phyloP scores from a whole-genome alignment of 2,113 vertebrate species.

The Irena cyanogastra region DNA sequence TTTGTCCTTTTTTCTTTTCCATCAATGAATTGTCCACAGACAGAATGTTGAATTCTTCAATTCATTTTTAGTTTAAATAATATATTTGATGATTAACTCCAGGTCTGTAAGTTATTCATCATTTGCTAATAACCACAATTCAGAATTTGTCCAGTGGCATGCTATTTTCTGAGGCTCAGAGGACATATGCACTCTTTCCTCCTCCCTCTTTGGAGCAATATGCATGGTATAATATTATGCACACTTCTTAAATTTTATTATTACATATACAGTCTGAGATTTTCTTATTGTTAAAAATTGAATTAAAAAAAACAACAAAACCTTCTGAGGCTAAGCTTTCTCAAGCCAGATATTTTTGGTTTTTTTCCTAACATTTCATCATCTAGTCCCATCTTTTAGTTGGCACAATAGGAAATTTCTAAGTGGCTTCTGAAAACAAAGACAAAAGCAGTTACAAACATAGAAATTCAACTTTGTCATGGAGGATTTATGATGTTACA shows the following conservation, averaged over 20 bases:
- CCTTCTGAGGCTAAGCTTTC: background rate
- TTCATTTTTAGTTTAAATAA: conserved; percentile 42
- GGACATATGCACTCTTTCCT: background rate
- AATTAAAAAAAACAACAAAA: background rate
- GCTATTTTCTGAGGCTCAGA: background rate
- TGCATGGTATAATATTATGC: background rate
- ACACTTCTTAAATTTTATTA: background rate
- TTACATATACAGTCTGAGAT: background rate
- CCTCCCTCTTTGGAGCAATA: background rate
- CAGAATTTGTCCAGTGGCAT: background rate
- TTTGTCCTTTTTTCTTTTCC: conserved; percentile 12
- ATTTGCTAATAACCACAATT: background rate
- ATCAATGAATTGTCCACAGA: background rate
- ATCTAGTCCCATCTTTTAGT: background rate
- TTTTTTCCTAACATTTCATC: background rate
- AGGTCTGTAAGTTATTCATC: background rate
- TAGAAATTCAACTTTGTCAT: background rate
- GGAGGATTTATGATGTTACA: background rate
- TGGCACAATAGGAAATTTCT: background rate
- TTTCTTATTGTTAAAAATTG: background rate
- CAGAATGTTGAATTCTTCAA: conserved; percentile 8
- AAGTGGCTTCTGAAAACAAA: background rate
- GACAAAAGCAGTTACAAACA: background rate
- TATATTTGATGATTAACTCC: conserved; percentile 8
- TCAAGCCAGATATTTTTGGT: background rate